Evolutionary conservation across 92 coral and sea anemone species (phyloP).

Genomic region (Phenganax marumi): DNA sequence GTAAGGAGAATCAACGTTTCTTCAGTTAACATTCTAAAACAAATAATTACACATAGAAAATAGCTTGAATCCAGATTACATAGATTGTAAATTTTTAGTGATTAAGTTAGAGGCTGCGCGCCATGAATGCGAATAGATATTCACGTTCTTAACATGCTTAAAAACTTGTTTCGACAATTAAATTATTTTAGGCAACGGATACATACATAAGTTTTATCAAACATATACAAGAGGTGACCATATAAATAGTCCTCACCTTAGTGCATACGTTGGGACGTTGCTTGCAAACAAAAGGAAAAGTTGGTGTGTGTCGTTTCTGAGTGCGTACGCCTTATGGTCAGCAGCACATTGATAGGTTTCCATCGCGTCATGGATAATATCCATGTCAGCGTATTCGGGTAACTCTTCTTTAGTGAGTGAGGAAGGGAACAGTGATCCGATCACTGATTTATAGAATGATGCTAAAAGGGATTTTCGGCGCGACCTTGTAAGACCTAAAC

Average conservation of each 20-base stretch:
- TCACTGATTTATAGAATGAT: conserved; percentile 83
- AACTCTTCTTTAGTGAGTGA: background rate
- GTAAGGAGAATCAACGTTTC: conserved; percentile 49
- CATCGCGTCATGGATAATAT: conserved; percentile 77
- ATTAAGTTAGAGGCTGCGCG: background rate
- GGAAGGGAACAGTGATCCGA: conserved; percentile 89
- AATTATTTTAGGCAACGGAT: background rate
- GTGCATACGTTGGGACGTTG: conserved; percentile 78
- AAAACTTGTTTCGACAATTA: background rate
- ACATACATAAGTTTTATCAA: background rate
- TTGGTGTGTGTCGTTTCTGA: conserved; percentile 83
- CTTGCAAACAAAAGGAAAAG: conserved; percentile 72
- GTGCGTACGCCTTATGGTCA: conserved; percentile 87
- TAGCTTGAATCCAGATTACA: background rate
- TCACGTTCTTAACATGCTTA: background rate
- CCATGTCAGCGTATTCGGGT: conserved; percentile 17
- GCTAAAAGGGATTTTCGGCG: conserved; percentile 74
- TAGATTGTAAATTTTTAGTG: background rate
- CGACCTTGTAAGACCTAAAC: conserved; percentile 55
- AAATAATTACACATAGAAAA: background rate
- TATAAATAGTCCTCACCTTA: conserved; percentile 66
- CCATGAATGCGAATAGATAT: background rate
- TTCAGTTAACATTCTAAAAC: conserved; percentile 49
- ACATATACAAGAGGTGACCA: too few species aligned
- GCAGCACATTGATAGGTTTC: conserved; percentile 85